Conservation (phyloP, 2,797 vertebrate species). For the Craterocephalus amniculus region DNA sequence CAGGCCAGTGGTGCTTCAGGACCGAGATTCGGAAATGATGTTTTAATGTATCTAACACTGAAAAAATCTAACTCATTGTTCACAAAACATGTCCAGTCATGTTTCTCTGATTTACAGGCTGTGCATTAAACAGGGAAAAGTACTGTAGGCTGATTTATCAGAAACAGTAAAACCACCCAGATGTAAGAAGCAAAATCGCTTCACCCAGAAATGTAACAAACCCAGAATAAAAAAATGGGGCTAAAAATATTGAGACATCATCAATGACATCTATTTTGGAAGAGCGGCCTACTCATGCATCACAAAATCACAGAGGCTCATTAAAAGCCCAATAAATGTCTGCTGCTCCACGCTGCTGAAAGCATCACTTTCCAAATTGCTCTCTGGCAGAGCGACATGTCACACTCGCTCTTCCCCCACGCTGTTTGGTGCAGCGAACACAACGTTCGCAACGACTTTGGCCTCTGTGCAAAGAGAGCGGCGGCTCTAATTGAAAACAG, state of each 20-base stretch:
- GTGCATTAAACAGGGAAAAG: neutral
- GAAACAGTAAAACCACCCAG: neutral
- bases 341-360: constrained; percentile 47
- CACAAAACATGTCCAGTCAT: too few species aligned
- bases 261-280: constrained; percentile 35
- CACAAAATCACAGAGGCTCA: constrained; percentile 44
- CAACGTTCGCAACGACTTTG: constrained; percentile 60
- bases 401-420: constrained; percentile 7
- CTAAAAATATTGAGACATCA: constrained; percentile 22
- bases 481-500: constrained; percentile 64
- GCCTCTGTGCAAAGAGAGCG: constrained; percentile 21
- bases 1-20: too few species aligned
- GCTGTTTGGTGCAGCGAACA: constrained; percentile 24
- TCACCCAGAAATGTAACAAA: neutral
- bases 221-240: neutral
- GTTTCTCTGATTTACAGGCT: neutral
- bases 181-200: constrained; percentile 1
- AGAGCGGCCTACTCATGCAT: constrained; percentile 22
- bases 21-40: too few species aligned
- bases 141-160: neutral
- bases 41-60: neutral
- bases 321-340: constrained; percentile 53
- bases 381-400: constrained; percentile 45
- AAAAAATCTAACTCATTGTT: neutral
- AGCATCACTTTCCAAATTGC: constrained; percentile 42